Evolutionary conservation across 2,888 invertebrate genomes (phyloP).

Genomic region (Hartigia nigra): DNA sequence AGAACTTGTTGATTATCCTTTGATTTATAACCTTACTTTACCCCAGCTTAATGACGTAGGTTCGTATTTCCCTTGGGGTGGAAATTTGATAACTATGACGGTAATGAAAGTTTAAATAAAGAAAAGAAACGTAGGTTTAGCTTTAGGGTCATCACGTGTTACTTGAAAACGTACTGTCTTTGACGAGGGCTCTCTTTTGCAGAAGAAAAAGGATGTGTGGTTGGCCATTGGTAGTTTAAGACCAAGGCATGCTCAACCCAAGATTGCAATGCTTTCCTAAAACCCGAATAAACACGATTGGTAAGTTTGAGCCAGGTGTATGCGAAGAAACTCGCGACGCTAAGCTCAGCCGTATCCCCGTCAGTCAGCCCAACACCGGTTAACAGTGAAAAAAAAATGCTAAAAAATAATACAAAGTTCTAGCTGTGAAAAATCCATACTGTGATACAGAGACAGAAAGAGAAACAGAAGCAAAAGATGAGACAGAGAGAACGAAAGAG

Average conservation of each 20-base stretch:
- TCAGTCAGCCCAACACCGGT: slow-evolving; percentile 4
- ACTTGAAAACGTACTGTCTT: slow-evolving; percentile 62
- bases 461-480: background rate
- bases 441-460: background rate
- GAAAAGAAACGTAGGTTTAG: slow-evolving; percentile 16
- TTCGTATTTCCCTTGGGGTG: background rate
- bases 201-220: slow-evolving; percentile 66
- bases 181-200: slow-evolving; percentile 66
- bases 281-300: slow-evolving; percentile 61
- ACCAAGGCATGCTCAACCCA: slow-evolving; percentile 65
- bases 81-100: background rate
- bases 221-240: slow-evolving; percentile 66
- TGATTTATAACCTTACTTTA: background rate
- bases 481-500: background rate
- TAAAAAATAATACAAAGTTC: slow-evolving; percentile 7
- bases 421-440: background rate
- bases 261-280: slow-evolving; percentile 65
- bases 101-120: background rate
- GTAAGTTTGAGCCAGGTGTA: slow-evolving; percentile 62
- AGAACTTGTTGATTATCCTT: background rate
- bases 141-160: slow-evolving; percentile 58
- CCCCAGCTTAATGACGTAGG: background rate
- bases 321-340: slow-evolving; percentile 48
- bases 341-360: slow-evolving; percentile 52
- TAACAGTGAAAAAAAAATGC: slow-evolving; percentile 7